Evolutionary conservation across 2,888 invertebrate genomes (phyloP), one percentile per base, ranked within the genome.

Genomic region (Psylliodes chrysocephalus): DNA sequence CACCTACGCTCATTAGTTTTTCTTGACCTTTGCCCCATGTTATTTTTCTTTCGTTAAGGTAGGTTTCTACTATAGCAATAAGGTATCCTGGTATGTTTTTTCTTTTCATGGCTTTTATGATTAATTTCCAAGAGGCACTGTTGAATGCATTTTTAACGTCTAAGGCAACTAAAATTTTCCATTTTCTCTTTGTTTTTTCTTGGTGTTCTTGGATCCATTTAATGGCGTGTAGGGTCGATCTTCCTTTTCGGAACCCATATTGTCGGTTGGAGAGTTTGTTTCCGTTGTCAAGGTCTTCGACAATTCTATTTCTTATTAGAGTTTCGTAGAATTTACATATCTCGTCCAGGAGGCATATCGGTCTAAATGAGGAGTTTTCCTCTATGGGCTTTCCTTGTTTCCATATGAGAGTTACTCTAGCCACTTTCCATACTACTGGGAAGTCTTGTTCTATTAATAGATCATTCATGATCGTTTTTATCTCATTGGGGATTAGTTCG

Each of bases 391-490:
- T 28, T 2, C 47, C 44, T 6, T n/a, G n/a, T n/a, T 61, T 54
- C 44, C 53, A 44, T 1, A 42, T 33, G 1, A 61, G 64, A 0
- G 70, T 65, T 8, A 73, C 56, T 2, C 54, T 63, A 10, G 68
- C 62, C 14, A 3, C 38, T 44, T 73, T 74, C 70, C 72, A 75
- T 7, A 38, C 33, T 6, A 12, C 15, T 3, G 67, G 60, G 28
- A 73, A 74, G 1, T 12, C 44, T 7, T 66, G 66, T 1, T 19
- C 17, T 12, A 14, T 6, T 6, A 69, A 51, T 7, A 60, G 52
- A 1, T 22, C n/a, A n/a, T n/a, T n/a, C n/a, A n/a, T n/a, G n/a
- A n/a, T n/a, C n/a, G n/a, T n/a, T n/a, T n/a, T n/a, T n/a, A n/a
- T n/a, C n/a, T n/a, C n/a, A n/a, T n/a, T n/a, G n/a, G n/a, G n/a